phyloP scores from a whole-genome alignment of 2,113 vertebrate genomes.

The Tyrannus savana region DNA sequence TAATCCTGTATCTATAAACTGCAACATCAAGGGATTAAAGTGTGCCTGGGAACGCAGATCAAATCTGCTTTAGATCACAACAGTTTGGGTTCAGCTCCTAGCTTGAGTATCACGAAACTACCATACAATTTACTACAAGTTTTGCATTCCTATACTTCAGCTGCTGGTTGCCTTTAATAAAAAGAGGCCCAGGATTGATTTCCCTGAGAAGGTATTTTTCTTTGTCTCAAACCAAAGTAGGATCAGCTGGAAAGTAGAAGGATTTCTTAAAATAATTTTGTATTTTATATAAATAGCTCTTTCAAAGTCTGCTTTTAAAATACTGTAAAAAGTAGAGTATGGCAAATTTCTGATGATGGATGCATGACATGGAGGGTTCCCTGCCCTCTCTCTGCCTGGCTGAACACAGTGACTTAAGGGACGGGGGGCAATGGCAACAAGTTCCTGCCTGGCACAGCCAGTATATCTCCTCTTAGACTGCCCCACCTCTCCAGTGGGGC shows the following conservation, averaged over 20 bases:
- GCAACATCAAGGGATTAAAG: constrained; percentile 57
- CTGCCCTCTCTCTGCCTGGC: not conserved
- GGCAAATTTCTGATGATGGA: not conserved
- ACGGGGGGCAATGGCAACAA: not conserved
- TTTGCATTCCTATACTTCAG: constrained; percentile 44
- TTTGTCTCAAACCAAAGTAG: constrained; percentile 48
- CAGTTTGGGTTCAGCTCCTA: constrained; percentile 51
- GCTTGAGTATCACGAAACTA: constrained; percentile 56
- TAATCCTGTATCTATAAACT: constrained; percentile 59
- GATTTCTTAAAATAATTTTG: constrained; percentile 27
- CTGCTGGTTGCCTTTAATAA: constrained; percentile 59
- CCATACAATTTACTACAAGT: constrained; percentile 57
- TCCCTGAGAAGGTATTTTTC: constrained; percentile 42
- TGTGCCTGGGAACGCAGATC: constrained; percentile 37
- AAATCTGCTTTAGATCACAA: constrained; percentile 70
- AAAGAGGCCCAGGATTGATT: constrained; percentile 49
- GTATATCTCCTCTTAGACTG: not conserved
- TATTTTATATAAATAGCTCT: not conserved
- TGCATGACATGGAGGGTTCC: not conserved
- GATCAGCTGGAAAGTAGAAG: constrained; percentile 13
- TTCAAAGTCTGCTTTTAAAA: constrained; percentile 1
- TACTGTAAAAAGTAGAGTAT: not conserved
- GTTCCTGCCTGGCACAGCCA: not conserved
- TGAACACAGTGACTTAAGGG: not conserved
- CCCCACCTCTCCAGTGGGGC: not conserved